These are phyloP conservation scores for Trogon melanurus DNA, from an alignment of 2,113 vertebrate species.

Conservation along the genomic window DNA sequence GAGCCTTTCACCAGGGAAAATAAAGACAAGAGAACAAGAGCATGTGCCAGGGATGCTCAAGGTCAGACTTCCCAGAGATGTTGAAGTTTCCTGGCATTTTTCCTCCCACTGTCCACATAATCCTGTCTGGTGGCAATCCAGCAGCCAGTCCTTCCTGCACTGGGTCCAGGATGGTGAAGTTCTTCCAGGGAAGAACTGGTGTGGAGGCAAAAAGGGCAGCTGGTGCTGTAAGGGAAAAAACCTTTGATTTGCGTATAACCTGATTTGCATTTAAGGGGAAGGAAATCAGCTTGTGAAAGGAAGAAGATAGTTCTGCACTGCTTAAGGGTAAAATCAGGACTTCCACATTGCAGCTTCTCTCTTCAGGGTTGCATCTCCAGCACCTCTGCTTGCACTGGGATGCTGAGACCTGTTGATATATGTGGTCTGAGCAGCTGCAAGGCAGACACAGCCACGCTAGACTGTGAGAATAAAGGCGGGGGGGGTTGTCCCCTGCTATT, in stretches of 20 bases:
- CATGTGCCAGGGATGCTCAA: neutral
- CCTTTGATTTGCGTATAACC: neutral
- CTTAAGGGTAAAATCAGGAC: neutral
- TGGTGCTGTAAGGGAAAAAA: neutral
- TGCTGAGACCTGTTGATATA: neutral
- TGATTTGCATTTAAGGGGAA: neutral
- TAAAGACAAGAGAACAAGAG: neutral
- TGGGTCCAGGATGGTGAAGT: neutral
- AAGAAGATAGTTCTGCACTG: neutral
- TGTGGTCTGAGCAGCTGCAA: slow-evolving; percentile 21
- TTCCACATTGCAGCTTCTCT: neutral
- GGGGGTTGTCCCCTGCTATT: neutral
- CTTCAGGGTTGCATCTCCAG: neutral
- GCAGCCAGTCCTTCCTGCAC: neutral
- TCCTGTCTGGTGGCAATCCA: neutral
- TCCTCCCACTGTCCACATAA: neutral
- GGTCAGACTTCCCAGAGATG: neutral
- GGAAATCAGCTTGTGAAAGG: neutral
- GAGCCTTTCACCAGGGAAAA: neutral
- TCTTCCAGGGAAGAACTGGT: neutral
- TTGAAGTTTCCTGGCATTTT: neutral
- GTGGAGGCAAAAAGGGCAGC: neutral
- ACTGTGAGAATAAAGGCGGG: slow-evolving; percentile 9
- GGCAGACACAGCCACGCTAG: neutral
- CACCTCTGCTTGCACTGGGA: neutral